Conservation (phyloP, 2,797 vertebrate genomes). For the Periparus ater region DNA sequence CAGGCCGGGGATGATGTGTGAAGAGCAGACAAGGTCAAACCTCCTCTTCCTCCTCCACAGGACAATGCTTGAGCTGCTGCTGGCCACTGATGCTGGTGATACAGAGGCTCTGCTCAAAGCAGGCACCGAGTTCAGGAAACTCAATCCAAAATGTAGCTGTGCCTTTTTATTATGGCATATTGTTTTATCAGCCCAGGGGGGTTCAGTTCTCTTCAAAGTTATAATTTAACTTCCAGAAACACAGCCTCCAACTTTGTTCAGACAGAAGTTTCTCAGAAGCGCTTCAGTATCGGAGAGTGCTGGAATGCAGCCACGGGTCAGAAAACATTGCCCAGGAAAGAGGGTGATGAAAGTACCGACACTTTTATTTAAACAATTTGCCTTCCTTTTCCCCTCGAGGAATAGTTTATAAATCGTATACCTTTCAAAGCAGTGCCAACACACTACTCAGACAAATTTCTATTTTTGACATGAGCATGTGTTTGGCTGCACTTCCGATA, state of each 20-base stretch:
- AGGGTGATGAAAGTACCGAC: conserved; percentile 18
- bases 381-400: background rate
- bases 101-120: background rate
- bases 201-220: background rate
- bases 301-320: background rate
- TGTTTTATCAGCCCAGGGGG: background rate
- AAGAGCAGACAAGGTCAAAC: background rate
- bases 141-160: background rate
- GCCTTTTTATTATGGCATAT: background rate
- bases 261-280: background rate
- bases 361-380: conserved; percentile 25
- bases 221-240: background rate
- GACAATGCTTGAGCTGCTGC: accelerated
- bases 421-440: background rate
- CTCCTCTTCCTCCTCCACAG: background rate
- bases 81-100: accelerated
- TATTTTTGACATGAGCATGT: conserved; percentile 30
- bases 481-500: background rate
- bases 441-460: background rate
- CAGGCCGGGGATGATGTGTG: background rate
- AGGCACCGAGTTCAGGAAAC: background rate
- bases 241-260: background rate
- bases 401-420: conserved; percentile 17
- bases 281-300: accelerated
- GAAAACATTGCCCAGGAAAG: background rate